Evolutionary conservation across 1,140 invertebrate species (phyloP).

Genomic region (Drosophila eugracilis): DNA sequence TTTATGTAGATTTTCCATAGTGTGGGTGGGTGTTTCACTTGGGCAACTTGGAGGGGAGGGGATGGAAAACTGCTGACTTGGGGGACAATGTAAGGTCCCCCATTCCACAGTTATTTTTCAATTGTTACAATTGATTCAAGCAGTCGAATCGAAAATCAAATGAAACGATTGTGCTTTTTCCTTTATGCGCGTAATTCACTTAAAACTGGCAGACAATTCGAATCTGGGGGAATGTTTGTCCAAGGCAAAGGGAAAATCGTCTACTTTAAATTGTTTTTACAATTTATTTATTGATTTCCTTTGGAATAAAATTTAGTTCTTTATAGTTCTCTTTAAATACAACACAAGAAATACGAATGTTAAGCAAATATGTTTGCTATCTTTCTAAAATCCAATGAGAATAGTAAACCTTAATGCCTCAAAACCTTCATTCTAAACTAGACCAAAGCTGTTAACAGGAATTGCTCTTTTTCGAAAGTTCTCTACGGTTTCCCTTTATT

Average conservation of each 20-base stretch:
- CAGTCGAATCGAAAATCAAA: slow-evolving; percentile 58
- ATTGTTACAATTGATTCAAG: slow-evolving; percentile 76
- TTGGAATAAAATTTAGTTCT: neutral
- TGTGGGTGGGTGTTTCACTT: slow-evolving; percentile 3
- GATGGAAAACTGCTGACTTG: neutral
- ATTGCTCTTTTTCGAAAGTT: slow-evolving; percentile 1
- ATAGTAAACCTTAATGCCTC: neutral
- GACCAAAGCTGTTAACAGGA: neutral
- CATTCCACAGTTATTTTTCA: slow-evolving; percentile 57
- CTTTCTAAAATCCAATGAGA: too few species aligned
- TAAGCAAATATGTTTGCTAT: too few species aligned
- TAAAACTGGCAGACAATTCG: slow-evolving; percentile 34
- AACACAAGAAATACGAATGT: too few species aligned
- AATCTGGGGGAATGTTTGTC: slow-evolving; percentile 14
- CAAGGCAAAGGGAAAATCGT: slow-evolving; percentile 4
- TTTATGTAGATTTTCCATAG: slow-evolving; percentile 70
- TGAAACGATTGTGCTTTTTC: slow-evolving; percentile 66
- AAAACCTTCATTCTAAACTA: too few species aligned
- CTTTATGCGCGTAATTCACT: slow-evolving; percentile 59
- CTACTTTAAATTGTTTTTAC: neutral
- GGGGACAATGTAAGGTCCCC: slow-evolving; percentile 9
- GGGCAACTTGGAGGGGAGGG: neutral
- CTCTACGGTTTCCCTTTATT: slow-evolving; percentile 53
- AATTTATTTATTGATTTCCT: neutral
- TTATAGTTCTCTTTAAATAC: too few species aligned